Percentiles rank a stretch among this genome's conserved stretches.
Evolutionary conservation across 2,113 vertebrate species (phyloP).

Genomic region (Hemibates koningsi): DNA sequence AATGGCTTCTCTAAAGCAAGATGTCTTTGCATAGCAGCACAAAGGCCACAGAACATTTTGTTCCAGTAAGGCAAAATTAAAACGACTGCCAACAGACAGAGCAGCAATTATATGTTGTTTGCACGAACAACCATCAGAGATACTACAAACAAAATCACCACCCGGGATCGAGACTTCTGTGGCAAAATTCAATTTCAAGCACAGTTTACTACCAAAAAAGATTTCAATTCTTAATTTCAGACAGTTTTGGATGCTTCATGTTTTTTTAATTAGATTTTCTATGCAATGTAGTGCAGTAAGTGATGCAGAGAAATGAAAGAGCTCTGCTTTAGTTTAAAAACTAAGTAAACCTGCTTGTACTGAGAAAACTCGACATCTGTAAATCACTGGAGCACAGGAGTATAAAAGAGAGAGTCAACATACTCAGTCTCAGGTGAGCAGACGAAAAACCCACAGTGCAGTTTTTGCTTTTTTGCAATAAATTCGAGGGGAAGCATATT

Average conservation of each 20-base stretch:
- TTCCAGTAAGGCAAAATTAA: not conserved
- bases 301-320: not conserved
- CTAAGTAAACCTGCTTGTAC: not conserved
- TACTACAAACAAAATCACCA: not conserved
- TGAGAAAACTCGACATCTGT: not conserved
- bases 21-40: not conserved
- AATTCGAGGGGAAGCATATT: not conserved
- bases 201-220: not conserved
- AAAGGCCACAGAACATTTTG: not conserved
- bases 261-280: not conserved
- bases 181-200: not conserved
- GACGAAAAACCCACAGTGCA: not conserved
- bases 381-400: not conserved
- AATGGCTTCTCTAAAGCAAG: not conserved
- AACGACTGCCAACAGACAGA: not conserved
- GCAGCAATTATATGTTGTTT: conserved; percentile 1
- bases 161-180: not conserved
- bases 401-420: not conserved
- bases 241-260: not conserved
- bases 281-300: not conserved
- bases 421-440: not conserved
- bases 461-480: not conserved
- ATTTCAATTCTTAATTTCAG: not conserved
- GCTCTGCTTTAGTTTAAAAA: not conserved
- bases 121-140: not conserved